These are phyloP conservation scores for Megaceryle maxima DNA, from an alignment of 2,113 vertebrate species.

Conservation along the genomic window DNA sequence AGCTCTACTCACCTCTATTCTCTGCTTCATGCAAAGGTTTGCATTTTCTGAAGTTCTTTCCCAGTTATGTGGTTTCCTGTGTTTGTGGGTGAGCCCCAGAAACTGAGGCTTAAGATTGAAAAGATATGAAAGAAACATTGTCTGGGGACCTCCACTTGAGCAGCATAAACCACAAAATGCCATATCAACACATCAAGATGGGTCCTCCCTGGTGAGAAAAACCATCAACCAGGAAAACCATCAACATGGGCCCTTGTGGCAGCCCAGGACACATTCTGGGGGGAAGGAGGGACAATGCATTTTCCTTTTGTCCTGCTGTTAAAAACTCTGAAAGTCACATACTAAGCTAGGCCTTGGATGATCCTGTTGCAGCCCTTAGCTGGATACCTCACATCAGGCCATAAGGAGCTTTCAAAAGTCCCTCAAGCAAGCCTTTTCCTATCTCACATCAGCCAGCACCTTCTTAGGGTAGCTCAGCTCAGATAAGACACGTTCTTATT, in stretches of 20 bases:
- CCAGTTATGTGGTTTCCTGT: rapidly evolving
- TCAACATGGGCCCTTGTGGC: background rate
- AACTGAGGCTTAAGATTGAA: background rate
- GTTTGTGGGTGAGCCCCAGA: rapidly evolving
- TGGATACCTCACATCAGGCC: background rate
- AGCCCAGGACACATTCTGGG: background rate
- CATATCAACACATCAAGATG: background rate
- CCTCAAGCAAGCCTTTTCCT: slow-evolving; percentile 2
- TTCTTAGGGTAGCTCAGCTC: slow-evolving; percentile 42
- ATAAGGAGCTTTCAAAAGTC: slow-evolving; percentile 42
- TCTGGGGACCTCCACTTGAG: background rate
- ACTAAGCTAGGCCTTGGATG: background rate
- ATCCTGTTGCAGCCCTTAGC: background rate
- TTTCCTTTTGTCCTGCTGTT: background rate
- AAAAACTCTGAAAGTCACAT: background rate
- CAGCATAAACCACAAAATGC: background rate
- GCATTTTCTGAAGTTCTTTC: background rate
- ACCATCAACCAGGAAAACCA: background rate
- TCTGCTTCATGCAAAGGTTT: background rate
- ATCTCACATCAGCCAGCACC: slow-evolving; percentile 66
- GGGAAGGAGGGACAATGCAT: rapidly evolving
- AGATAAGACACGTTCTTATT: slow-evolving; percentile 51
- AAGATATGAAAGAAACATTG: background rate
- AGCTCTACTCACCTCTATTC: background rate
- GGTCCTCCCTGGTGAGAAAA: background rate